Percentiles rank a stretch among this genome's conserved stretches.
Evolutionary conservation across 2,888 invertebrate species (phyloP).

Genomic region (Drosophila koepferae): DNA sequence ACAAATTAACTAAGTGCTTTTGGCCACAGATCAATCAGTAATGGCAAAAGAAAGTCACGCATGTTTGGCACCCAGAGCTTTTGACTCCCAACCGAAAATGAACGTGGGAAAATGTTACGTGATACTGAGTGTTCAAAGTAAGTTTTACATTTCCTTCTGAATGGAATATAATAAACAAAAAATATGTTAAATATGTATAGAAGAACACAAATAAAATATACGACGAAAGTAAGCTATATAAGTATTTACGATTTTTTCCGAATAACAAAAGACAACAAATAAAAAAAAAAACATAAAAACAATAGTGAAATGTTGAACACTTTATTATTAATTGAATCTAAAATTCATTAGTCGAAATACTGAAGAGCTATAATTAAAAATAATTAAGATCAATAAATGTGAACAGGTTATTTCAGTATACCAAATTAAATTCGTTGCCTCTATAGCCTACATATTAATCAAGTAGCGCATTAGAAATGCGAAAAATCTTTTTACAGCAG

Average conservation of each 20-base stretch:
- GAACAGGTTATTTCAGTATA: not conserved
- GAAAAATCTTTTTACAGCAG: constrained; percentile 50
- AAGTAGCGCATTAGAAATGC: constrained; percentile 68
- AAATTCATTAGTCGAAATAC: not conserved
- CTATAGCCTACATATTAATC: constrained; percentile 27
- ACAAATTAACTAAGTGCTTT: constrained; percentile 51
- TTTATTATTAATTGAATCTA: not conserved
- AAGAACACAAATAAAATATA: not conserved
- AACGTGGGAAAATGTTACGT: constrained; percentile 49
- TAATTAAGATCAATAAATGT: not conserved
- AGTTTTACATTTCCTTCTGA: not conserved
- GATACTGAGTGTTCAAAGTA: constrained; percentile 3
- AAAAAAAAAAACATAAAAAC: too few relatives aligned
- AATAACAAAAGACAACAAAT: not conserved
- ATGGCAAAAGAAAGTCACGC: constrained; percentile 64
- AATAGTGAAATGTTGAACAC: not conserved
- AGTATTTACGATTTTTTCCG: not conserved
- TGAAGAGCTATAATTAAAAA: not conserved
- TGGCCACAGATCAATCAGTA: constrained; percentile 57
- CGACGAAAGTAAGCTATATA: not conserved
- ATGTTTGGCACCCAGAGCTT: constrained; percentile 29
- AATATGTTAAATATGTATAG: not conserved
- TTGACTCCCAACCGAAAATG: constrained; percentile 18
- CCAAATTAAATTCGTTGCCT: constrained; percentile 19
- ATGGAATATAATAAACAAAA: not conserved